Evolutionary conservation across 2,113 vertebrate species (phyloP), one percentile per base, ranked within the genome.

Genomic region (Esox niger): DNA sequence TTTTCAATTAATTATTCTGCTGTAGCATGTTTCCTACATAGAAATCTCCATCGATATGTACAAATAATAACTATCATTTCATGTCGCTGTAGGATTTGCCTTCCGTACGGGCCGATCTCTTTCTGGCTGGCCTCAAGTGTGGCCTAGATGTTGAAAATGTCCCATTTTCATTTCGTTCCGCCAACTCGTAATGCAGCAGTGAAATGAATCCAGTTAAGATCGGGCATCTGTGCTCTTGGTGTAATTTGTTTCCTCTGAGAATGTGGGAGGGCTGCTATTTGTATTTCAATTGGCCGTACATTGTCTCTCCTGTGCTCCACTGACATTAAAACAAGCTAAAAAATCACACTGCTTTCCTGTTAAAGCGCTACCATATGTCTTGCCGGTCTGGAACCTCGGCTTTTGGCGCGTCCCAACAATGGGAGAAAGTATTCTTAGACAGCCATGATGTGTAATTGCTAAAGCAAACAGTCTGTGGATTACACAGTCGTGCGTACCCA

Each of bases 361-460:
- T 29, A 73, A 82, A 84, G 60, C 30, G 17, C 29, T 71, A 58
- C 77, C 83, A 84, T 52, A 69, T 84, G 80, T 68, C 71, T 29
- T 60, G 73, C 64, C 62, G 64, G 71, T 21, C 32, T 66, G 71
- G 55, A 77, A 69, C 66, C 64, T 74, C 74, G 69, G 52, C 56
- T 57, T 74, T 38, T 38, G 11, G 47, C 47, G 4, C 17, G 21
- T 17, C 47, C 2, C 15, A 77, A 64, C 64, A 57, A 38, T 54
- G 58, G 17, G 32, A 52, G 35, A 65, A 62, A 70, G 32, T 33
- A 57, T 64, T 77, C 81, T 7, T 64, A 60, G 75, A 62, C 58
- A 64, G 76, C 46, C 38, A 35, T 79, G 73, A 82, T 76, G 72
- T 71, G 70, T 74, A 75, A 79, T 78, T 17, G 27, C 6, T 67